Conservation (phyloP, 1,140 invertebrate genomes). For the Nilaparvata lugens region DNA sequence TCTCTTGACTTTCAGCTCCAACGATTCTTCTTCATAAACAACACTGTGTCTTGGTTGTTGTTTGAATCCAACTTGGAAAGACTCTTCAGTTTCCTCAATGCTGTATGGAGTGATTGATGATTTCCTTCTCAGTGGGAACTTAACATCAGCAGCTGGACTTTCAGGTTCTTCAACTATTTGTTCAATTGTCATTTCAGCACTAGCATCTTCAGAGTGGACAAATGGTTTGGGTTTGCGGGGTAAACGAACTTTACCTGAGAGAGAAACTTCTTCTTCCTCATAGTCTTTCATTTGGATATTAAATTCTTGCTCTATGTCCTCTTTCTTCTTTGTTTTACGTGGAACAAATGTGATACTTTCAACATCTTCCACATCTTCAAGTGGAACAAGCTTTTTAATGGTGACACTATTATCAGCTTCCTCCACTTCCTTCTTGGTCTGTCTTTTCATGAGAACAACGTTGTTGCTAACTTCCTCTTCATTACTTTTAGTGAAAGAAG, state of each 20-base stretch:
- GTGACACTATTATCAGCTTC: slow-evolving; percentile 49
- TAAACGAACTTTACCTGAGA: slow-evolving; percentile 71
- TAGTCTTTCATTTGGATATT: slow-evolving; percentile 73
- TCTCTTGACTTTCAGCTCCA: slow-evolving; percentile 45
- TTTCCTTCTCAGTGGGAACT: slow-evolving; percentile 27
- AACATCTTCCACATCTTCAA: slow-evolving; percentile 13
- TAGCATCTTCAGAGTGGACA: slow-evolving; percentile 57
- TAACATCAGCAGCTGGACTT: slow-evolving; percentile 42
- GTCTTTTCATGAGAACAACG: slow-evolving; percentile 24
- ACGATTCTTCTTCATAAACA: slow-evolving; percentile 48
- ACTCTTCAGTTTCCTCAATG: slow-evolving; percentile 29
- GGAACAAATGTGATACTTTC: slow-evolving; percentile 26
- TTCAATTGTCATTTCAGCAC: slow-evolving; percentile 46
- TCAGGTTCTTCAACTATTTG: slow-evolving; percentile 57
- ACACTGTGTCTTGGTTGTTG: slow-evolving; percentile 27
- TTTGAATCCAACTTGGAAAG: slow-evolving; percentile 24
- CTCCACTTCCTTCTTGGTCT: slow-evolving; percentile 25
- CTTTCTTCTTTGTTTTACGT: slow-evolving; percentile 49
- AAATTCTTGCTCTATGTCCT: slow-evolving; percentile 78
- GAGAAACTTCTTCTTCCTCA: slow-evolving; percentile 75
- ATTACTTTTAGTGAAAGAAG: slow-evolving; percentile 27
- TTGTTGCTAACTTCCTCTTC: slow-evolving; percentile 31
- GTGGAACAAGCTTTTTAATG: slow-evolving; percentile 47
- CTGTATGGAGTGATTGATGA: slow-evolving; percentile 22
- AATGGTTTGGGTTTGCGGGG: slow-evolving; percentile 63